Conservation (phyloP, 1,140 invertebrate genomes). For the Drosophila albomicans region DNA sequence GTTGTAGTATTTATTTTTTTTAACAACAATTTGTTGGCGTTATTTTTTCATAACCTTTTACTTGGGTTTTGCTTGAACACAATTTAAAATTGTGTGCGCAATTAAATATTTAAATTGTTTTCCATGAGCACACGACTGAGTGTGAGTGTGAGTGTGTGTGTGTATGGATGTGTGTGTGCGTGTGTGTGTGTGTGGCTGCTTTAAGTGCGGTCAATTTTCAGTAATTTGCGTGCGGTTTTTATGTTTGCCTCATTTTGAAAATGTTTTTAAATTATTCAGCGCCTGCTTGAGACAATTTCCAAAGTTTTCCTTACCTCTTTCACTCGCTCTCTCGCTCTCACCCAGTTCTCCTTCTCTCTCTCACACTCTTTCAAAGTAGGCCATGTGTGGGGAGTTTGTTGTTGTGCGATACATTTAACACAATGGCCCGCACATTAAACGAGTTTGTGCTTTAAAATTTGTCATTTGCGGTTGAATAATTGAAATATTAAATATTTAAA, state of each 20-base stretch:
- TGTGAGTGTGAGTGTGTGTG: slow-evolving; percentile 6
- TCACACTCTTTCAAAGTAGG: slow-evolving; percentile 10
- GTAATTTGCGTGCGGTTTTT: slow-evolving; percentile 74
- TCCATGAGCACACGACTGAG: slow-evolving; percentile 22
- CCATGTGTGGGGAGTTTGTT: slow-evolving; percentile 5
- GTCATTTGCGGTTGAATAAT: slow-evolving; percentile 74
- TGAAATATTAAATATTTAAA: slow-evolving; percentile 75
- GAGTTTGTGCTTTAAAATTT: slow-evolving; percentile 42
- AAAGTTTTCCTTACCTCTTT: neutral
- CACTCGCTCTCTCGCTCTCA: neutral
- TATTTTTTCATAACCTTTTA: slow-evolving; percentile 37
- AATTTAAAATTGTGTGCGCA: slow-evolving; percentile 62
- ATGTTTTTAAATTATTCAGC: slow-evolving; percentile 69
- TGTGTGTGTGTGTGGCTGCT: slow-evolving; percentile 34
- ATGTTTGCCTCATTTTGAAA: slow-evolving; percentile 60
- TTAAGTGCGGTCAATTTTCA: slow-evolving; percentile 76
- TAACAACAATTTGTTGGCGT: slow-evolving; percentile 7
- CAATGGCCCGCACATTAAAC: slow-evolving; percentile 48
- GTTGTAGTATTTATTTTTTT: neutral
- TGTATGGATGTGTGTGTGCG: neutral
- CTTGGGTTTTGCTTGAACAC: slow-evolving; percentile 51
- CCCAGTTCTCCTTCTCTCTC: neutral
- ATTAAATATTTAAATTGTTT: slow-evolving; percentile 80
- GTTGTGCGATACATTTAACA: slow-evolving; percentile 56
- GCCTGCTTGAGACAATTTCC: slow-evolving; percentile 66